A percentile compares a stretch with the other conserved stretches of the same genome.
phyloP scores from a whole-genome alignment of 2,113 vertebrate genomes.

The Cavia porcellus region DNA sequence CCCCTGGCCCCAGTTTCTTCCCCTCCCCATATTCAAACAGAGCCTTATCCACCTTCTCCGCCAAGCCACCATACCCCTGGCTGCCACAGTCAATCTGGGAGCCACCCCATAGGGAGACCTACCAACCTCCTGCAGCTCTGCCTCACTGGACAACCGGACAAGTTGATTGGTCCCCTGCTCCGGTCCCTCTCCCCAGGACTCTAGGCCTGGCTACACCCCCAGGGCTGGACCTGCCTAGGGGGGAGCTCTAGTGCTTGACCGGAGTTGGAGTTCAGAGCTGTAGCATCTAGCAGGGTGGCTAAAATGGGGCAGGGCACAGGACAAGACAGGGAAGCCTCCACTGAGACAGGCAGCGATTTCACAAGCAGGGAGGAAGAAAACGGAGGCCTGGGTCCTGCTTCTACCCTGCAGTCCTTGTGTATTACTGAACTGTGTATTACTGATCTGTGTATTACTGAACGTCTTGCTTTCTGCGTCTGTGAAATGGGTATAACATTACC shows the following conservation, averaged over 20 bases:
- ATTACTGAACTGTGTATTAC: not conserved
- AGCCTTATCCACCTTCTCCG: not conserved
- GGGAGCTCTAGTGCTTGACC: not conserved
- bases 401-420: not conserved
- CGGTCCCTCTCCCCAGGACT: rapidly evolving
- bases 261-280: not conserved
- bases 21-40: not conserved
- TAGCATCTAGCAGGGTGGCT: not conserved
- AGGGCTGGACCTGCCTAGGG: not conserved
- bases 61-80: not conserved
- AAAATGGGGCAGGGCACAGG: not conserved
- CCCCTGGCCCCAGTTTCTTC: not conserved
- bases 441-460: not conserved
- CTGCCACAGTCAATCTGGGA: not conserved
- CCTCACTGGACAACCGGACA: not conserved
- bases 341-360: not conserved
- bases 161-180: not conserved
- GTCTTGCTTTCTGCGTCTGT: not conserved
- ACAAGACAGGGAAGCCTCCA: not conserved
- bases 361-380: not conserved
- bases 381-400: not conserved
- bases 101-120: not conserved
- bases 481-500: not conserved
- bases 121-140: not conserved
- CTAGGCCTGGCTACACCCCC: not conserved